Evolutionary conservation across 1,140 invertebrate genomes (phyloP).

Genomic region (Papilio dardanus): DNA sequence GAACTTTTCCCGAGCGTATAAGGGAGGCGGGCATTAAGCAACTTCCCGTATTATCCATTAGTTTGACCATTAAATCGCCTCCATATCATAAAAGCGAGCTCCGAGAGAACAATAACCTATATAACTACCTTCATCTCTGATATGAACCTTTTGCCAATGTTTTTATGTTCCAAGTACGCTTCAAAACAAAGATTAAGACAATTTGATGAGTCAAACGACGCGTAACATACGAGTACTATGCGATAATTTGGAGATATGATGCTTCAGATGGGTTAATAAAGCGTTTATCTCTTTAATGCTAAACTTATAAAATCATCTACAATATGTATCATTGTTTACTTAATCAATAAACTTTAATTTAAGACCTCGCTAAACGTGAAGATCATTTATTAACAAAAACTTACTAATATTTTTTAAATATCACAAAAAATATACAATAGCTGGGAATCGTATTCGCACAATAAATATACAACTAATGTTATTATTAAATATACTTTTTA

Average conservation of each 20-base stretch:
- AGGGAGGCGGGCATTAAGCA: slow-evolving; percentile 43
- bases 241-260: slow-evolving; percentile 18
- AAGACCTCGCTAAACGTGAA: no score
- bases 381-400: no score
- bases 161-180: slow-evolving; percentile 9
- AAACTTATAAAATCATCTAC: not conserved
- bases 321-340: not conserved
- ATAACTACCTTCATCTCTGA: slow-evolving; percentile 34
- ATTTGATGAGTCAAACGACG: slow-evolving; percentile 10
- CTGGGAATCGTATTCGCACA: not conserved
- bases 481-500: not conserved
- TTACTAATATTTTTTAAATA: no score
- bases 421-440: not conserved
- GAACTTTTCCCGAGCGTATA: slow-evolving; percentile 40
- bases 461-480: not conserved
- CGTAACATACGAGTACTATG: not conserved
- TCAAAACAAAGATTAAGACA: slow-evolving; percentile 30
- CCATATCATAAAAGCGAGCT: slow-evolving; percentile 42
- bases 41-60: slow-evolving; percentile 39
- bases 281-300: not conserved
- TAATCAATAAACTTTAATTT: not conserved
- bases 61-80: slow-evolving; percentile 44
- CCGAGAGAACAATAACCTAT: slow-evolving; percentile 35
- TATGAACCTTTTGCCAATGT: slow-evolving; percentile 16
- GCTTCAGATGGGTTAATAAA: not conserved